A percentile compares a stretch with the other conserved stretches of the same genome.
These are phyloP conservation scores for Pandemis corylana DNA, from an alignment of 2,888 invertebrate species.

Conservation along the genomic window DNA sequence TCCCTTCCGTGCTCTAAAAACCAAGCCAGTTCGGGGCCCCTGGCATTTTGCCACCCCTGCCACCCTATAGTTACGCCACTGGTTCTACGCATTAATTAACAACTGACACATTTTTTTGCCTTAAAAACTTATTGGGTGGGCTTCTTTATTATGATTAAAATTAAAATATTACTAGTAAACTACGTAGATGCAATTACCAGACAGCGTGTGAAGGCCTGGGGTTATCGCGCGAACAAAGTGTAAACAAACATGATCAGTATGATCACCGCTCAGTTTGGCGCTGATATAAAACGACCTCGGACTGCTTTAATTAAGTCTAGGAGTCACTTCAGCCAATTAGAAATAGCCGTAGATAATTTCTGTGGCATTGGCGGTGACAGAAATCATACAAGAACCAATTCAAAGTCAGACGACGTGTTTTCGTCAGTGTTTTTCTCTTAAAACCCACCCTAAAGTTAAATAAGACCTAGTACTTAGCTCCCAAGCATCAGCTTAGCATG, in stretches of 20 bases:
- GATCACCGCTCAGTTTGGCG: slow-evolving; percentile 1
- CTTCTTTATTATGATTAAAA: slow-evolving; percentile 13
- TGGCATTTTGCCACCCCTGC: no score
- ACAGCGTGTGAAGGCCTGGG: slow-evolving; percentile 28
- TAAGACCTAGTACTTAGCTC: no score
- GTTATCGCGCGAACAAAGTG: slow-evolving; percentile 36
- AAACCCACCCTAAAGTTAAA: not conserved
- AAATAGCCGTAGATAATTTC: not conserved
- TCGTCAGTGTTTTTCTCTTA: not conserved
- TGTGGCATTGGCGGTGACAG: not conserved
- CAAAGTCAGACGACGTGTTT: not conserved
- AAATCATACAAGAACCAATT: not conserved
- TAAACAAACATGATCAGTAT: slow-evolving; percentile 23
- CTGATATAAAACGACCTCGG: slow-evolving; percentile 14
- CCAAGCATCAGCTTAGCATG: no score
- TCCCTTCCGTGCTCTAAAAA: no score
- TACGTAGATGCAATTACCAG: slow-evolving; percentile 25
- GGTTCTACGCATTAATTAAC: not conserved
- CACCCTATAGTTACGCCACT: no score
- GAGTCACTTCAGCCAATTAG: slow-evolving; percentile 33
- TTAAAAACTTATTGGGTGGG: slow-evolving; percentile 17
- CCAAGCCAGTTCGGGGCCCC: no score
- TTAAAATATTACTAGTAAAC: not conserved
- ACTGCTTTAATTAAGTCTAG: slow-evolving; percentile 31
- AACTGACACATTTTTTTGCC: not conserved